phyloP scores from a whole-genome alignment of 2,113 vertebrate genomes.

The Gadus chalcogrammus region DNA sequence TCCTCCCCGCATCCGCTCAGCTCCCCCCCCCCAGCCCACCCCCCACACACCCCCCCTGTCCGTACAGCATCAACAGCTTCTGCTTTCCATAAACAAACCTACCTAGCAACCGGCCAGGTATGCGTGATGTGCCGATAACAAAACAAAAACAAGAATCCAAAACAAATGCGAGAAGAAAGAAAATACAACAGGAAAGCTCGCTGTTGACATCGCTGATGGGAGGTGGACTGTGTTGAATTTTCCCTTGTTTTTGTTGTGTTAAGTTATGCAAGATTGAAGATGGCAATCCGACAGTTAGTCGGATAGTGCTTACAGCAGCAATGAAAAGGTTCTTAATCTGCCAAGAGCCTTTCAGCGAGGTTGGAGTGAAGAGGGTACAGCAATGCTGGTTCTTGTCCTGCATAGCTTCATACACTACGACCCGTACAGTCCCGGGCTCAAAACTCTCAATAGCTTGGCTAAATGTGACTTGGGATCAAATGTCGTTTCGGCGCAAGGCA shows the following conservation, averaged over 20 bases:
- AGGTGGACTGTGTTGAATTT: too few relatives aligned
- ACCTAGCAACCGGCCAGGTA: constrained; percentile 44
- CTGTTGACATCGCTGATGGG: constrained; percentile 26
- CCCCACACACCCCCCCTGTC: constrained; percentile 42
- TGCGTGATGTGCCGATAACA: constrained; percentile 28
- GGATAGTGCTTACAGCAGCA: constrained; percentile 17
- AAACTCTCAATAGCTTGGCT: too few relatives aligned
- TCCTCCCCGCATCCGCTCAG: constrained; percentile 63
- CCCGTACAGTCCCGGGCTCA: too few relatives aligned
- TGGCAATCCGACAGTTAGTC: constrained; percentile 34
- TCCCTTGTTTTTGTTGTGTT: constrained; percentile 31
- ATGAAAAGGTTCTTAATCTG: constrained; percentile 14
- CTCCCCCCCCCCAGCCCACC: constrained; percentile 34
- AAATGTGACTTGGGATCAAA: too few relatives aligned
- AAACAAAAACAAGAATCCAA: constrained; percentile 29
- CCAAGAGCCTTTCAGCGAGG: constrained; percentile 19
- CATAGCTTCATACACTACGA: too few relatives aligned
- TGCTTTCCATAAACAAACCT: constrained; percentile 48
- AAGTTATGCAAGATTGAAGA: constrained; percentile 46
- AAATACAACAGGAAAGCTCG: background rate
- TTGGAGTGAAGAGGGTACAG: background rate
- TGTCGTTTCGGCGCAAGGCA: too few relatives aligned
- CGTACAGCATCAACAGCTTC: constrained; percentile 42
- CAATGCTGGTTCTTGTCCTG: too few relatives aligned
- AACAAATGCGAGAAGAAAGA: too few relatives aligned